These are phyloP conservation scores for Pantherophis guttatus DNA, from an alignment of 2,113 vertebrate genomes.

Conservation along the genomic window DNA sequence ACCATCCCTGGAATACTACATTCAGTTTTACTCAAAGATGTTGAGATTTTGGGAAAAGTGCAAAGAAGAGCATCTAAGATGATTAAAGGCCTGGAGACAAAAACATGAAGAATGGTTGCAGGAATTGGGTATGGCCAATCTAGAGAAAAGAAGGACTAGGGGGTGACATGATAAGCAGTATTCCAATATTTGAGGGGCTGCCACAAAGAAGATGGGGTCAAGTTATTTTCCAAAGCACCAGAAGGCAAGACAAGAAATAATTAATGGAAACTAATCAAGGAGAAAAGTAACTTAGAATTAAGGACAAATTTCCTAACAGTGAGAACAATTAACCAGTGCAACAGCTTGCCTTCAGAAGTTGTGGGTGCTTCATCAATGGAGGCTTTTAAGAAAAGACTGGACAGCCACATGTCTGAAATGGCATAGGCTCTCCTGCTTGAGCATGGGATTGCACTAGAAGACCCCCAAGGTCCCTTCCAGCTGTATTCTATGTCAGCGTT, in stretches of 20 bases:
- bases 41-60: no score
- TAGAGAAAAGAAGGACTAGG: background rate
- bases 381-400: background rate
- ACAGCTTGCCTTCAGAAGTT: background rate
- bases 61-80: no score
- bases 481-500: no score
- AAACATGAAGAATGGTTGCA: no score
- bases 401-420: background rate
- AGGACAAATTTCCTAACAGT: background rate
- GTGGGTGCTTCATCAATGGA: background rate
- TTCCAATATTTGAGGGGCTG: background rate
- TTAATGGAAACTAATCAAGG: background rate
- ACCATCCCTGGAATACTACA: no score
- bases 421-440: background rate
- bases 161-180: background rate
- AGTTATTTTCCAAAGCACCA: background rate
- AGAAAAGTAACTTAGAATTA: background rate
- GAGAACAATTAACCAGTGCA: background rate
- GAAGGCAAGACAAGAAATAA: background rate
- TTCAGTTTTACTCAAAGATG: no score
- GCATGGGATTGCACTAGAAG: background rate
- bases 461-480: background rate
- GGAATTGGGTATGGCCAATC: background rate
- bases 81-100: no score
- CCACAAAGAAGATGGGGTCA: background rate